Conservation (phyloP, 2,797 vertebrate species). For the Danio choprae region DNA sequence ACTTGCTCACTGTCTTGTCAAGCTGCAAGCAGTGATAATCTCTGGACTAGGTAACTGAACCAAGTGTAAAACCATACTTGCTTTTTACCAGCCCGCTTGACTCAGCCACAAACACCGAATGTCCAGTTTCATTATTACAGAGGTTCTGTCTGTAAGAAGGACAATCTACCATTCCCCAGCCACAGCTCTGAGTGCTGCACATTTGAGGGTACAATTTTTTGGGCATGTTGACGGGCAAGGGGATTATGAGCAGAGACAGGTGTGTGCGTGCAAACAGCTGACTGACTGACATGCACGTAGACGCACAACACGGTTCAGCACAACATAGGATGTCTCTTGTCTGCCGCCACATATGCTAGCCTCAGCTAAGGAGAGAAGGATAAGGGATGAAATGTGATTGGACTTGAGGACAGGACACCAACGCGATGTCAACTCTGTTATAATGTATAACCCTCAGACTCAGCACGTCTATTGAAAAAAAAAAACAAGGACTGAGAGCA, state of each 20-base stretch:
- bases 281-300: constrained; percentile 22
- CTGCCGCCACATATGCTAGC: constrained; percentile 45
- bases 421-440: not conserved
- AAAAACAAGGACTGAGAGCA: not conserved
- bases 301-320: constrained; percentile 19
- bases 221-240: constrained; percentile 66
- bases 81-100: constrained; percentile 50
- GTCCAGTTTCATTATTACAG: constrained; percentile 45
- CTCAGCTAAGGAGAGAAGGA: constrained; percentile 36
- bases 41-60: too few relatives aligned
- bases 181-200: constrained; percentile 37
- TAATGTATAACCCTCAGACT: not conserved
- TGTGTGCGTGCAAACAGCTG: constrained; percentile 38
- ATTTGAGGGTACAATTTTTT: constrained; percentile 34
- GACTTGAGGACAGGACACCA: not conserved
- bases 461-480: constrained; percentile 11
- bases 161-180: constrained; percentile 7
- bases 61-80: constrained; percentile 56
- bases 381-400: constrained; percentile 18
- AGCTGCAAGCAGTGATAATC: too few relatives aligned
- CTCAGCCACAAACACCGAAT: constrained; percentile 30
- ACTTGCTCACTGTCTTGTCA: too few relatives aligned
- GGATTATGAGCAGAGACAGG: constrained; percentile 59
- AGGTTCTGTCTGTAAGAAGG: constrained; percentile 19
- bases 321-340: constrained; percentile 31